Evolutionary conservation across 2,797 vertebrate genomes (phyloP).

Genomic region (Xerus rutilus): DNA sequence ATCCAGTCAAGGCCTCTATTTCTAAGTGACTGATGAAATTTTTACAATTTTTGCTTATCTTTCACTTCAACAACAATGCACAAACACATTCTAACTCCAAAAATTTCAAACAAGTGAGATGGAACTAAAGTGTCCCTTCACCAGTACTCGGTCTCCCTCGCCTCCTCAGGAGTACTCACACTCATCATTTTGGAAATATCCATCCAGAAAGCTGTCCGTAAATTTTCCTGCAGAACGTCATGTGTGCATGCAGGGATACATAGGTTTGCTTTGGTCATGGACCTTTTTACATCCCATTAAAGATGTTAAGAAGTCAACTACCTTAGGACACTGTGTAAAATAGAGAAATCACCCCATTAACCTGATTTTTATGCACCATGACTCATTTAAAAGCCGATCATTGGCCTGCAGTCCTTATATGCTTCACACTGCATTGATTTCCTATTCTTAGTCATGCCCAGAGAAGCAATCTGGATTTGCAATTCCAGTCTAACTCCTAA

Average conservation of each 20-base stretch:
- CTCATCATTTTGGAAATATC: not conserved
- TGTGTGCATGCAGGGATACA: not conserved
- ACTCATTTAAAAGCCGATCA: conserved; percentile 19
- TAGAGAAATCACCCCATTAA: conserved; percentile 44
- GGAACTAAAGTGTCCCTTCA: not conserved
- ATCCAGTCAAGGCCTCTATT: not conserved
- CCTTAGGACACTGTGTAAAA: conserved; percentile 40
- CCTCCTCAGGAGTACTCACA: not conserved
- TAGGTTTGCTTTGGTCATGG: not conserved
- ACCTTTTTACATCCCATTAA: not conserved
- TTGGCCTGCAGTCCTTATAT: too few species aligned
- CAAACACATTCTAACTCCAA: not conserved
- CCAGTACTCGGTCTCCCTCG: not conserved
- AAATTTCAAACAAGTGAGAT: not conserved
- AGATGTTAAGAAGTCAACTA: conserved; percentile 57
- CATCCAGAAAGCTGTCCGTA: not conserved
- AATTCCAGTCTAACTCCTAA: conserved; percentile 18
- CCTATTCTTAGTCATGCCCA: not conserved
- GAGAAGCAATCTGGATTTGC: not conserved
- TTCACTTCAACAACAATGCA: not conserved
- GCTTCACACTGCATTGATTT: not conserved
- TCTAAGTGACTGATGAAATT: not conserved
- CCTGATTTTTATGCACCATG: conserved; percentile 31
- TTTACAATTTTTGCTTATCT: not conserved
- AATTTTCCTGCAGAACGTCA: not conserved